These are phyloP conservation scores for Oryzias curvinotus DNA, from an alignment of 2,113 vertebrate genomes.

Conservation along the genomic window DNA sequence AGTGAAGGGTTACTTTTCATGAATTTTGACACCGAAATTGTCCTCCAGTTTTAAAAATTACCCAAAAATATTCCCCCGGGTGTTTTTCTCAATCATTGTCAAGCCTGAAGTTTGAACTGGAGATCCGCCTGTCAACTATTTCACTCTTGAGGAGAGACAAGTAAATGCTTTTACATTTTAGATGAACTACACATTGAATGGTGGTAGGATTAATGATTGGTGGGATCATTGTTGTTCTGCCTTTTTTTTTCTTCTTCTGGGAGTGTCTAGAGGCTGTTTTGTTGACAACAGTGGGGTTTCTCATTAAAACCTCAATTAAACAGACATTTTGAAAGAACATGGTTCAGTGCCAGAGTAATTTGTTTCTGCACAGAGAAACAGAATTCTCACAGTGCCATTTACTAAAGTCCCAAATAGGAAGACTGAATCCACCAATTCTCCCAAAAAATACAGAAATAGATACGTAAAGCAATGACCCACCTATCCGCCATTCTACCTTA, in stretches of 20 bases:
- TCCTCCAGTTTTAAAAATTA: too few species aligned
- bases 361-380: slow-evolving; percentile 61
- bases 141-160: too few species aligned
- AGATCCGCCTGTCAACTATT: too few species aligned
- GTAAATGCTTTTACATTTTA: too few species aligned
- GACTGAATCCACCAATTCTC: background rate
- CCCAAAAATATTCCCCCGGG: too few species aligned
- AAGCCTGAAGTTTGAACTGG: too few species aligned
- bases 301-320: slow-evolving; percentile 68
- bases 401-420: slow-evolving; percentile 58
- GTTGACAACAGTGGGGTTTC: slow-evolving; percentile 35
- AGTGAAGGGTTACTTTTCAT: too few species aligned
- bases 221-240: background rate
- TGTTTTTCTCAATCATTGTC: too few species aligned
- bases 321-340: slow-evolving; percentile 56
- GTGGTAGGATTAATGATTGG: slow-evolving; percentile 9
- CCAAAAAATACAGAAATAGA: slow-evolving; percentile 2
- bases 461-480: background rate
- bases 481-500: slow-evolving; percentile 7
- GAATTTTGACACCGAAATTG: too few species aligned
- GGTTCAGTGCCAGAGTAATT: slow-evolving; percentile 61
- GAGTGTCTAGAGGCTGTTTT: background rate
- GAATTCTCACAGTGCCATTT: slow-evolving; percentile 51
- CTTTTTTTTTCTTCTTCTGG: too few species aligned
- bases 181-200: too few species aligned